A percentile compares a stretch with the other conserved stretches of the same genome.
Conservation (phyloP, 2,888 invertebrate species). For the Cephus nigrinus region DNA sequence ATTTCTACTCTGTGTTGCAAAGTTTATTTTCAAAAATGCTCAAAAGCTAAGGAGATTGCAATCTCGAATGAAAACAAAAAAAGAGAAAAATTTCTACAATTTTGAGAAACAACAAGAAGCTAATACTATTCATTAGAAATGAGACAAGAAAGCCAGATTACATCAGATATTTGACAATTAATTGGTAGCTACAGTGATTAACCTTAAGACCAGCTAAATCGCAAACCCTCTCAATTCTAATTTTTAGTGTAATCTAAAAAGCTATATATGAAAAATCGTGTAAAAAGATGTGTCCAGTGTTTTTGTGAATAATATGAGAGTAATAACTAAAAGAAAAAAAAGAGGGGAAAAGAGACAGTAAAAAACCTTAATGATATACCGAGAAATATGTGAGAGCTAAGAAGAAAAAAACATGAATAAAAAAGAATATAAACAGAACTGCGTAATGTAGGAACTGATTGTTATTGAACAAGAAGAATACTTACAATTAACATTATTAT, state of each 20-base stretch:
- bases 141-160: neutral
- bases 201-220: neutral
- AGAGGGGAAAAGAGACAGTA: constrained; percentile 3
- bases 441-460: constrained; percentile 36
- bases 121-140: neutral
- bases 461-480: constrained; percentile 33
- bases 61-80: no score
- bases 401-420: constrained; percentile 24
- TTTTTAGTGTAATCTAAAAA: constrained; percentile 9
- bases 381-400: constrained; percentile 20
- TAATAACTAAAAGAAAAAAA: constrained; percentile 10
- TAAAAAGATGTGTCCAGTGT: constrained; percentile 41
- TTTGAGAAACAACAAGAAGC: neutral
- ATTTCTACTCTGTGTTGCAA: no score
- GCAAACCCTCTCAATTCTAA: constrained; percentile 14
- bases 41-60: no score
- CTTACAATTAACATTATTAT: constrained; percentile 37
- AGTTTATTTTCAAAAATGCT: no score
- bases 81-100: no score
- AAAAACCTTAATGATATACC: constrained; percentile 6
- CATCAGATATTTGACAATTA: neutral
- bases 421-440: constrained; percentile 19
- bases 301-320: constrained; percentile 40
- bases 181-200: neutral
- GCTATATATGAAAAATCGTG: constrained; percentile 33